Evolutionary conservation across 2,888 invertebrate genomes (phyloP).

Genomic region (Synanthedon andrenaeformis): DNA sequence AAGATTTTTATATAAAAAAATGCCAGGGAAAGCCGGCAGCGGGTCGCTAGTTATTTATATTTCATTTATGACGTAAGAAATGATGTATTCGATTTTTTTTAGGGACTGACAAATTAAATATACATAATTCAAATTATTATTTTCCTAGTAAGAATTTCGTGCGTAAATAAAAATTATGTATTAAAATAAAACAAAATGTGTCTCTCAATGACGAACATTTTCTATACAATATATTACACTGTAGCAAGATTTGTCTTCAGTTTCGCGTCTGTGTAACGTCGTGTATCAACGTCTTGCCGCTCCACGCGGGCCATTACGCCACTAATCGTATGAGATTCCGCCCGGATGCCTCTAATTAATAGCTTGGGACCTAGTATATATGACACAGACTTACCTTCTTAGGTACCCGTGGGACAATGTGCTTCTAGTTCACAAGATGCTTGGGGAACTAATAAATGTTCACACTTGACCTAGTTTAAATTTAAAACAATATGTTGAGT

Average conservation of each 20-base stretch:
- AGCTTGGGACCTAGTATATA: slow-evolving; percentile 14
- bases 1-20: no score
- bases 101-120: neutral
- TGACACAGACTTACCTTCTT: neutral
- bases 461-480: no score
- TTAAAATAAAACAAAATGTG: neutral
- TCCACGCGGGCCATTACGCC: slow-evolving; percentile 44
- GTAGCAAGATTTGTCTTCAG: neutral
- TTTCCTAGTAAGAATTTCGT: neutral
- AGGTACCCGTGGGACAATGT: neutral
- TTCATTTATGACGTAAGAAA: neutral
- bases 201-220: neutral
- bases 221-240: neutral
- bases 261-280: neutral
- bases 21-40: no score
- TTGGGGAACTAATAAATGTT: no score
- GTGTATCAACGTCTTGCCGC: slow-evolving; percentile 45
- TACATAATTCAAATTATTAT: neutral
- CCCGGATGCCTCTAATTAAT: slow-evolving; percentile 54
- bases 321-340: slow-evolving; percentile 58
- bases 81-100: neutral
- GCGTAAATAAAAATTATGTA: no score
- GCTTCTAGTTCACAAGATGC: neutral
- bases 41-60: no score
- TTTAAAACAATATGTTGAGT: no score